These are phyloP conservation scores for Paramacrobiotus metropolitanus DNA, from an alignment of 1,140 invertebrate genomes.

Conservation along the genomic window DNA sequence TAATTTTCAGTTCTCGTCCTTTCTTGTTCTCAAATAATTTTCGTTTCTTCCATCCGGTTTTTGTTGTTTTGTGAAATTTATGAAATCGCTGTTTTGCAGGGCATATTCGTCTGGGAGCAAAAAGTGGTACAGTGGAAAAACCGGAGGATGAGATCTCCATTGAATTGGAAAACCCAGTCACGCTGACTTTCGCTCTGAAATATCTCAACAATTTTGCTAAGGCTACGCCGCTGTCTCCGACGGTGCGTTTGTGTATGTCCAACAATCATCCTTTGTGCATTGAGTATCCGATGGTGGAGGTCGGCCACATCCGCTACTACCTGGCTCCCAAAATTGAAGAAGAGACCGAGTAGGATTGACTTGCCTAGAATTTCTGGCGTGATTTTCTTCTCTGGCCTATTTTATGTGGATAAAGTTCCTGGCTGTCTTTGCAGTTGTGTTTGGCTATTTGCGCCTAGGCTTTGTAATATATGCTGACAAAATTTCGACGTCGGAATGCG, in stretches of 20 bases:
- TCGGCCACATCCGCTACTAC: slow-evolving; percentile 90
- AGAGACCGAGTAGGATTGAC: slow-evolving; percentile 39
- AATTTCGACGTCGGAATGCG: not conserved
- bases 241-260: slow-evolving; percentile 66
- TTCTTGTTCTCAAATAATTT: not conserved
- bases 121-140: slow-evolving; percentile 62
- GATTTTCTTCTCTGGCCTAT: not conserved
- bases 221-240: slow-evolving; percentile 63
- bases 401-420: not conserved
- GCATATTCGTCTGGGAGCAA: slow-evolving; percentile 79
- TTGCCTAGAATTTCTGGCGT: too few species aligned
- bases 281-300: slow-evolving; percentile 83
- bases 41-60: not conserved
- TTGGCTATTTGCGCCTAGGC: not conserved
- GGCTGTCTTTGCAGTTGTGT: not conserved
- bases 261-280: slow-evolving; percentile 87
- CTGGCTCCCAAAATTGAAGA: slow-evolving; percentile 98
- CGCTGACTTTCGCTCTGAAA: slow-evolving; percentile 54
- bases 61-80: slow-evolving; percentile 4
- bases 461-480: not conserved
- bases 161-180: slow-evolving; percentile 90
- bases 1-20: not conserved
- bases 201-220: slow-evolving; percentile 94
- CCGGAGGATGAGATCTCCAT: slow-evolving; percentile 87
- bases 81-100: slow-evolving; percentile 37